These are phyloP conservation scores for Boulengeromyrus knoepffleri DNA, from an alignment of 2,113 vertebrate species.

Conservation along the genomic window DNA sequence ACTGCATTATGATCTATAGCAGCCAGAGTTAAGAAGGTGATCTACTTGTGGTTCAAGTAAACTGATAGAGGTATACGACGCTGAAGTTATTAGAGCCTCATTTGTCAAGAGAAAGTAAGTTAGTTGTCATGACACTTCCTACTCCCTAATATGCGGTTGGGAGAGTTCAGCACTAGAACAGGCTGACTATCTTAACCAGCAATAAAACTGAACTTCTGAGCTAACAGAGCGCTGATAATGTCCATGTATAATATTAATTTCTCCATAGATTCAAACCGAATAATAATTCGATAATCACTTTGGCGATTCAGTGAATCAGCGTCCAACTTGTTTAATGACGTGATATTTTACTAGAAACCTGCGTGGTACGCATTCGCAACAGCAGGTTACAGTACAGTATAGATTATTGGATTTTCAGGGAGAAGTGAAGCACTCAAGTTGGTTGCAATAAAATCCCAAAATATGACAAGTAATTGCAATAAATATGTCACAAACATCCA, in stretches of 20 bases:
- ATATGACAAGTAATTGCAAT: neutral
- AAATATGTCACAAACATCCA: neutral
- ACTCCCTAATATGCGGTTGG: neutral
- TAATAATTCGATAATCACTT: neutral
- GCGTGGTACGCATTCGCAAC: neutral
- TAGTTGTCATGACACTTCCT: neutral
- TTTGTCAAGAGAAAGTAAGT: neutral
- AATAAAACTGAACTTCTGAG: neutral
- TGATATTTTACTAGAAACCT: neutral
- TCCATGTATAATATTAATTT: neutral
- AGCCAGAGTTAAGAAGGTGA: neutral
- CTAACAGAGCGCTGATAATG: neutral
- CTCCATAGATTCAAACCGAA: neutral
- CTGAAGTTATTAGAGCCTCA: neutral
- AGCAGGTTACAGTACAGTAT: neutral
- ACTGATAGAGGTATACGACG: neutral
- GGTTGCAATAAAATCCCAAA: neutral
- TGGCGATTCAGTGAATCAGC: neutral
- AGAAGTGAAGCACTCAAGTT: neutral
- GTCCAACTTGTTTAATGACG: neutral
- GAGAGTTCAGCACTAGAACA: neutral
- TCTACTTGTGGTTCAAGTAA: neutral
- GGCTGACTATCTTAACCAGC: neutral
- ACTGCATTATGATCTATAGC: neutral
- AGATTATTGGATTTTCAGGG: neutral